phyloP scores from a whole-genome alignment of 2,888 invertebrate genomes.

The Autographa gamma region DNA sequence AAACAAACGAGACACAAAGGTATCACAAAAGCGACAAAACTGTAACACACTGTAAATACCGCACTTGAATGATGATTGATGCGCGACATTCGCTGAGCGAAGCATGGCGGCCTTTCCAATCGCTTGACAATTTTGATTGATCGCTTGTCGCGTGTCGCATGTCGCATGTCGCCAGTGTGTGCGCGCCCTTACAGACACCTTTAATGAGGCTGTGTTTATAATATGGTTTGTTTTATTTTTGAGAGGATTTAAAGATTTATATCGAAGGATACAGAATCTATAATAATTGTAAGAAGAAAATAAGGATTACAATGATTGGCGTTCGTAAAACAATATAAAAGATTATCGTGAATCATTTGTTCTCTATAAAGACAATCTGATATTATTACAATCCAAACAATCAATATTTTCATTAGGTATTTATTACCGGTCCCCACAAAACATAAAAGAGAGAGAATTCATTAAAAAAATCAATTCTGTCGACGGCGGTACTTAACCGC shows the following conservation, averaged over 20 bases:
- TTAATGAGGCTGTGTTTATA: conserved; percentile 72
- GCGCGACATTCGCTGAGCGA: conserved; percentile 74
- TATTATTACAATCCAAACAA: conserved; percentile 59
- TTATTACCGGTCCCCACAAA: conserved; percentile 71
- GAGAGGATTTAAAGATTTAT: conserved; percentile 5
- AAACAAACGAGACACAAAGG: conserved; percentile 36
- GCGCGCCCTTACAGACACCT: conserved; percentile 57
- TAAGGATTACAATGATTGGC: not conserved
- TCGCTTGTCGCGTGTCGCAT: conserved; percentile 62
- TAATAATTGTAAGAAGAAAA: not conserved
- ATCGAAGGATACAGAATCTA: not conserved
- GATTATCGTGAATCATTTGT: conserved; percentile 24
- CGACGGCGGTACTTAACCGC: conserved; percentile 80
- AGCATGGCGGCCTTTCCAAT: conserved; percentile 82
- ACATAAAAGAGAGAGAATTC: conserved; percentile 81
- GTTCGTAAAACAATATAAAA: not conserved
- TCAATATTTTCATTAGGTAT: conserved; percentile 74
- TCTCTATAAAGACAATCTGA: conserved; percentile 41
- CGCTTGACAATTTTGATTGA: conserved; percentile 88
- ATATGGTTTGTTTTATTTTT: conserved; percentile 58
- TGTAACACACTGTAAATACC: conserved; percentile 62
- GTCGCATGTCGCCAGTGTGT: conserved; percentile 58
- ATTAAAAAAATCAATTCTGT: conserved; percentile 82
- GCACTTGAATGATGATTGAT: conserved; percentile 81
- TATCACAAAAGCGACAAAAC: conserved; percentile 55